Evolutionary conservation across 2,888 invertebrate genomes (phyloP).

Genomic region (Masnerella sp.): DNA sequence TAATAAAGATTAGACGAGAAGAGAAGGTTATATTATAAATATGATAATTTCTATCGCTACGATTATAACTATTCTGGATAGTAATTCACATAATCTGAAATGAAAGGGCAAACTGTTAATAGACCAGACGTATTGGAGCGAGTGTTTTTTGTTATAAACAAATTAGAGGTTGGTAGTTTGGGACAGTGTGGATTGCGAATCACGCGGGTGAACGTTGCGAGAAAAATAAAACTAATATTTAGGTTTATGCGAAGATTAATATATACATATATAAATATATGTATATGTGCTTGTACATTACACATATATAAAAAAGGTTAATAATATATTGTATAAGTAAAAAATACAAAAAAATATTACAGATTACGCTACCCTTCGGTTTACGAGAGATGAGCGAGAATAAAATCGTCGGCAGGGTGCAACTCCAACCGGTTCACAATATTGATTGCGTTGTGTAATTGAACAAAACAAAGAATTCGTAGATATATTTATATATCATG

Average conservation of each 20-base stretch:
- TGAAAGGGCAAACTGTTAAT: constrained; percentile 25
- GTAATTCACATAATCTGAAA: constrained; percentile 40
- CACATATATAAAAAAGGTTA: constrained; percentile 51
- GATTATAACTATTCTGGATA: constrained; percentile 64
- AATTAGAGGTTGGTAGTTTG: constrained; percentile 41
- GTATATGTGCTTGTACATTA: constrained; percentile 60
- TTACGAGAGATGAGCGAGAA: constrained; percentile 42
- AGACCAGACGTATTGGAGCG: constrained; percentile 29
- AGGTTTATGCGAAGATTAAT: constrained; percentile 56
- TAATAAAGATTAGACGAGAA: constrained; percentile 68
- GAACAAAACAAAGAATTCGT: constrained; percentile 63
- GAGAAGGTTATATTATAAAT: constrained; percentile 67
- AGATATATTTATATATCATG: constrained; percentile 71
- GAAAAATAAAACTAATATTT: constrained; percentile 46
- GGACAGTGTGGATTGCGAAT: constrained; percentile 21
- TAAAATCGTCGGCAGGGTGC: constrained; percentile 33
- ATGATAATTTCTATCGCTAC: constrained; percentile 64
- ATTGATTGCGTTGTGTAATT: constrained; percentile 57
- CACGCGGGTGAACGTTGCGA: constrained; percentile 22
- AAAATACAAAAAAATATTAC: constrained; percentile 46
- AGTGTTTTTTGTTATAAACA: constrained; percentile 53
- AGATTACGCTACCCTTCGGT: constrained; percentile 54
- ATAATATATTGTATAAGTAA: constrained; percentile 55
- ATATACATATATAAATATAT: constrained; percentile 51
- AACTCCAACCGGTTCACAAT: constrained; percentile 22